Evolutionary conservation across 2,113 vertebrate genomes (phyloP), one percentile per base, ranked within the genome.

Genomic region (Archocentrus centrarchus): DNA sequence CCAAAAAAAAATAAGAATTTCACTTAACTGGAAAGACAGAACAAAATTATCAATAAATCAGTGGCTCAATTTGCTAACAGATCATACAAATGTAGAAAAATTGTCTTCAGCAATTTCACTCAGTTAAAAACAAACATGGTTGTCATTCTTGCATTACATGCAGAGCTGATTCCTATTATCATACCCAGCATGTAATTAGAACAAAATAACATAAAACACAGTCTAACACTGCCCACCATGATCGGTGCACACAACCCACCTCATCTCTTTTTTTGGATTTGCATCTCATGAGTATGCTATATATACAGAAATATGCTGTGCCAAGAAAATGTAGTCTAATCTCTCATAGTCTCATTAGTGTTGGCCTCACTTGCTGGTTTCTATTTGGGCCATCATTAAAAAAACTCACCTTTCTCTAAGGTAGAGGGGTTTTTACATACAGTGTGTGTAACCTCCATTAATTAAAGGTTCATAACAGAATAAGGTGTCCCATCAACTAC

Each of bases 91-190:
- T 68, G 17, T 18, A 47, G 64, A 47, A 0, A 27, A 68, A 47
- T 15, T 27, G 39, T 47, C 15, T 27, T 68, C 8, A 68, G 11
- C 22, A 68, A 47, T 22, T 6, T 47, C 22, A 47, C 41, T 14
- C 64, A 68, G 22, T 68, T 47, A 5, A 27, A 68, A 47, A 47
- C 27, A 47, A 47, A 47, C 14, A 47, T 9, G 6, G 41, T 10
- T 3, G 17, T 22, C 22, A 47, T 68, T 5, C 15, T 27, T 27
- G 44, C 27, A 14, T 47, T 27, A 3, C 3, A 5, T 14, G 13
- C 44, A 68, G 39, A 68, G 64, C 22, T 47, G 39, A 66, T 66
- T 66, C 63, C 22, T 39, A 10, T 68, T 17, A 47, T 68, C 44
- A 68, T 68, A 68, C 2, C 44, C 8, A 5, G 39, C 14, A 2